A percentile compares a stretch with the other conserved stretches of the same genome.
These are phyloP conservation scores for Pseudomyrmex pallidus DNA, from an alignment of 1,140 invertebrate genomes.

Conservation along the genomic window DNA sequence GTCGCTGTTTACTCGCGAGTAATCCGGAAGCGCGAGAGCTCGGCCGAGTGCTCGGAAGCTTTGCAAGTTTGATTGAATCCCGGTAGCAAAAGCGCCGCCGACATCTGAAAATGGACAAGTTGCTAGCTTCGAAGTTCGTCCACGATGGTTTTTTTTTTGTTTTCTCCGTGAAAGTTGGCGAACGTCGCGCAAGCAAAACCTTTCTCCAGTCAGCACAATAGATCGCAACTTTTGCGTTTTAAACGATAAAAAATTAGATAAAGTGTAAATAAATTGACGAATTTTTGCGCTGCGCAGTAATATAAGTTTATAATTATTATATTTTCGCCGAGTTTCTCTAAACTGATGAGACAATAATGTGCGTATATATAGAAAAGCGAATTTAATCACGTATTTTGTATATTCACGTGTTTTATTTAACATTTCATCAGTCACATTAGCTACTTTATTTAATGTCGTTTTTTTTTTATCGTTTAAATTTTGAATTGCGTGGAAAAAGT, in stretches of 20 bases:
- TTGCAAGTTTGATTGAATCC: conserved; percentile 79
- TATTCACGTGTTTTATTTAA: not conserved
- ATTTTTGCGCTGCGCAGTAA: not conserved
- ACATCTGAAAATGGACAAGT: conserved; percentile 74
- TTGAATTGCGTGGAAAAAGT: conserved; percentile 8
- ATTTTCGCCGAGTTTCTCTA: not conserved
- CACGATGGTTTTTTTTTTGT: conserved; percentile 15
- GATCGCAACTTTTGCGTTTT: conserved; percentile 27
- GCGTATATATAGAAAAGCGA: not conserved
- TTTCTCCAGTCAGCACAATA: conserved; percentile 9
- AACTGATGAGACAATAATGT: no score
- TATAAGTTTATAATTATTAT: conserved; percentile 2
- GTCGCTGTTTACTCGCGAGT: conserved; percentile 55
- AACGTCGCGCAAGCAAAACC: not conserved
- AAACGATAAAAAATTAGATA: not conserved
- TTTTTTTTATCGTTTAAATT: conserved; percentile 15
- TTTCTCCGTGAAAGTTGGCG: conserved; percentile 16
- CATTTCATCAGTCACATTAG: not conserved
- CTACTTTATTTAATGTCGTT: conserved; percentile 14
- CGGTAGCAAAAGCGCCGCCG: conserved; percentile 46
- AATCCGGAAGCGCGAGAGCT: conserved; percentile 40
- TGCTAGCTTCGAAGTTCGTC: conserved; percentile 49
- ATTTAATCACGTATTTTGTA: not conserved
- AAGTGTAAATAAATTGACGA: not conserved
- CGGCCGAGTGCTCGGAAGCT: conserved; percentile 62